phyloP scores from a whole-genome alignment of 2,113 vertebrate genomes.

The Cranoglanis bouderius region DNA sequence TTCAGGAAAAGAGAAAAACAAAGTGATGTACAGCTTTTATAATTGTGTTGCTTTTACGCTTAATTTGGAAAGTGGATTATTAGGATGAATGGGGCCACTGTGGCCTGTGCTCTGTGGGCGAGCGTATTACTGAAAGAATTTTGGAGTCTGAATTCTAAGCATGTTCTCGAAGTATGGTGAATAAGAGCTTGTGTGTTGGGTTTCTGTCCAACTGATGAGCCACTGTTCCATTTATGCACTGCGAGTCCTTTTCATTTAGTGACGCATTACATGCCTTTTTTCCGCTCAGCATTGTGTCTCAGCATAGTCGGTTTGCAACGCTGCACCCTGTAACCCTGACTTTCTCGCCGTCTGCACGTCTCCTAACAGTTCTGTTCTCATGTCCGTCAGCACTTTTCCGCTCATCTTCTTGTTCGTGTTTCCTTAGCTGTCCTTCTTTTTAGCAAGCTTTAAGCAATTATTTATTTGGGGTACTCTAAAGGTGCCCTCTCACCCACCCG shows the following conservation, averaged over 20 bases:
- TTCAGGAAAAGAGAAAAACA: neutral
- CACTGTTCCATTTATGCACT: conserved; percentile 31
- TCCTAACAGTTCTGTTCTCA: conserved; percentile 20
- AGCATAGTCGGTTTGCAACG: conserved; percentile 18
- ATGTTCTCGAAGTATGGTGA: conserved; percentile 37
- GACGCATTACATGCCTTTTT: conserved; percentile 47
- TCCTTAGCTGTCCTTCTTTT: neutral
- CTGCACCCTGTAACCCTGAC: conserved; percentile 43
- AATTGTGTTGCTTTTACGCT: conserved; percentile 42
- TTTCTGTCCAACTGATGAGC: conserved; percentile 37
- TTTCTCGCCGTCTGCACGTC: conserved; percentile 16
- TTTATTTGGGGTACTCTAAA: conserved; percentile 18
- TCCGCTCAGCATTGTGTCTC: too few relatives aligned
- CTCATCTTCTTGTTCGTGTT: neutral
- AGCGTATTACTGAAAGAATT: conserved; percentile 40
- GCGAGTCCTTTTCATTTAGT: conserved; percentile 45
- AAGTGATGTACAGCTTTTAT: neutral
- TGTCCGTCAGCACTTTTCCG: neutral
- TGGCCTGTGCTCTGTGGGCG: conserved; percentile 27
- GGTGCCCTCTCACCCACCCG: neutral
- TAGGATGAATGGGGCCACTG: conserved; percentile 30
- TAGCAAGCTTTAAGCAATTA: neutral
- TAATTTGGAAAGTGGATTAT: conserved; percentile 35
- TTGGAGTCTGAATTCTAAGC: conserved; percentile 17
- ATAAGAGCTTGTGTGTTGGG: conserved; percentile 39